Evolutionary conservation across 2,888 invertebrate species (phyloP).

Genomic region (Seladonia tumulorum): DNA sequence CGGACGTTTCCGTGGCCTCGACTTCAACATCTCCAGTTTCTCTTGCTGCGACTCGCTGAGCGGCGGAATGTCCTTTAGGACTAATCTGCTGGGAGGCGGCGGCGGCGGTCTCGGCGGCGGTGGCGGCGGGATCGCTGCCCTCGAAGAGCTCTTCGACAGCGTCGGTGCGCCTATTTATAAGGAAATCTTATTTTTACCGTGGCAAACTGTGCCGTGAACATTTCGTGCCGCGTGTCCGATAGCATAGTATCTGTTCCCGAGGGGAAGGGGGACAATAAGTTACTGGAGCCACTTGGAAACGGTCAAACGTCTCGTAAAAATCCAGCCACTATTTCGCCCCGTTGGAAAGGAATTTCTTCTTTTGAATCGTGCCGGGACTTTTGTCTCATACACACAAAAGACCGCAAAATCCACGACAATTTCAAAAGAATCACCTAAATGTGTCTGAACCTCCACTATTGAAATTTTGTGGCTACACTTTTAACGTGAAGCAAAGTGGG

Average conservation of each 20-base stretch:
- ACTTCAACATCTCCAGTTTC: conserved; percentile 89
- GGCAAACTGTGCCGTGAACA: background rate
- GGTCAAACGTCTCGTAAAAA: background rate
- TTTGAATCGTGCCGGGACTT: background rate
- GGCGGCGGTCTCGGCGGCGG: conserved; percentile 91
- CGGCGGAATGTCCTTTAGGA: conserved; percentile 86
- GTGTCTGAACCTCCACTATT: background rate
- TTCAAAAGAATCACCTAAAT: background rate
- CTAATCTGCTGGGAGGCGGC: conserved; percentile 83
- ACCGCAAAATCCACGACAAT: background rate
- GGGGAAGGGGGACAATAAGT: background rate
- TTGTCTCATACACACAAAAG: background rate
- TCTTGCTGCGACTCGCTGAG: conserved; percentile 87
- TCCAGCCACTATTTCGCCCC: background rate
- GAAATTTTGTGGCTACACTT: background rate
- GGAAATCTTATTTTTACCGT: conserved; percentile 50
- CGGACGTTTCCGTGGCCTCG: conserved; percentile 92
- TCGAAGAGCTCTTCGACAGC: conserved; percentile 82
- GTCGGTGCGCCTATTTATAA: conserved; percentile 80
- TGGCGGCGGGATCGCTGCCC: conserved; percentile 85
- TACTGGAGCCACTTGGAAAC: background rate
- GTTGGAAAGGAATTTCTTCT: background rate
- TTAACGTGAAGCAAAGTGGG: background rate
- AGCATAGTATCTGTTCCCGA: background rate
- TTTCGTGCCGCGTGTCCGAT: background rate